Base-by-base conservation (phyloP, 2,797 vertebrate species). In the Nannoperca australis region DNA sequence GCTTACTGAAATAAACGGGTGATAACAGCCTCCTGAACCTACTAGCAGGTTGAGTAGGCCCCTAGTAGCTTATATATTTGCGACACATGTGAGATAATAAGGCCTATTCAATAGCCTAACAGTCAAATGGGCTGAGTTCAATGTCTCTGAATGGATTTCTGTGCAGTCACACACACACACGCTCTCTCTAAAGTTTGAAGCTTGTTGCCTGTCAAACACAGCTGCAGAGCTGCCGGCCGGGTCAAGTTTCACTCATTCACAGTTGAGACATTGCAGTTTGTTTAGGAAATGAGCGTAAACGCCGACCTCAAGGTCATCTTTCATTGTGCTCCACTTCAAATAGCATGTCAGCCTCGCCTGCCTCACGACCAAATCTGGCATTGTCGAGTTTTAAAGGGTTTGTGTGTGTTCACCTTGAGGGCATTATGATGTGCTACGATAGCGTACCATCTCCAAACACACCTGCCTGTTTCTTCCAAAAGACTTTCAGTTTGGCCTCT, bases 251-350 rank as follows among this genome's bases (percentile, higher is more conserved):
- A 92, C 65, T 90, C 91, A 86, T 86, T 84, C 81, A 89, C 70
- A 17, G 59, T 67, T 1, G 83, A 89, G 89, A 90, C 85, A 81
- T 79, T 85, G 73, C 58, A 83, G 92, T 94, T 94, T 96, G 94
- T 96, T 95, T 94, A 90, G 92, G 87, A 93, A 94, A 94, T 88
- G 85, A 88, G 88, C 36, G 61, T 90, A 90, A 93, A 93, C 85
- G 90, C 88, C 91, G 92, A 94, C 93, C 94, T 87, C 66, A 76
- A 90, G 91, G 88, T 94, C 91, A 68, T 82, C 54, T 17, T 34
- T 85, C 83, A 93, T 95, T 95, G 91, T 95, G 85, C 55, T 44
- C 40, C 50, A 44, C 75, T 80, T 85, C 91, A 92, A 93, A 94
- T 70, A 89, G 81, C 85, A 55, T 69, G 79, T 87, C 76, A 64